Evolutionary conservation across 2,113 vertebrate genomes (phyloP).

Genomic region (Pipa parva): DNA sequence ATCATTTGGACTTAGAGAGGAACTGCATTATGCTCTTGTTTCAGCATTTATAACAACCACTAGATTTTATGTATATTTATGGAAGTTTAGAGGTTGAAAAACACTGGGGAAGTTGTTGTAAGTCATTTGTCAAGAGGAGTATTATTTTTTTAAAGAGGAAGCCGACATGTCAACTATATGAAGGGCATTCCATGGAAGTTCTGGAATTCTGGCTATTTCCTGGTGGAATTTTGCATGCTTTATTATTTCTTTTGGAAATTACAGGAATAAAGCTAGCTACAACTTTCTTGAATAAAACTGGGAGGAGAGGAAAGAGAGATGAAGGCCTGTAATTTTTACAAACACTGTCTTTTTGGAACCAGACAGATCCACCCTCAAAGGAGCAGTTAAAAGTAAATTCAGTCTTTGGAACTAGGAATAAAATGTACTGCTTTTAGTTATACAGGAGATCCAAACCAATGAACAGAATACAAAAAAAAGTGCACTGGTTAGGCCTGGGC

Average conservation of each 20-base stretch:
- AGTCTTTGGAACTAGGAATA: conserved; percentile 4
- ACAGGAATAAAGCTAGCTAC: background rate
- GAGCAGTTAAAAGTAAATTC: background rate
- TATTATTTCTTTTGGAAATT: conserved; percentile 15
- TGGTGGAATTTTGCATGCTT: conserved; percentile 10
- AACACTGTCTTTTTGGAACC: conserved; percentile 4
- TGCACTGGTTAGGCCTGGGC: too few species aligned
- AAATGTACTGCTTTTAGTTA: too few species aligned
- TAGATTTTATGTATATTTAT: too few species aligned
- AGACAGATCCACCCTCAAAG: background rate
- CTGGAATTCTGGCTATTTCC: conserved; percentile 32
- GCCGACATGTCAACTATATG: background rate
- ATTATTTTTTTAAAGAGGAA: conserved; percentile 4
- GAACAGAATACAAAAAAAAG: too few species aligned
- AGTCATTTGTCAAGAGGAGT: background rate
- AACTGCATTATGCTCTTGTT: too few species aligned
- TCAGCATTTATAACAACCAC: too few species aligned
- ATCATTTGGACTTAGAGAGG: too few species aligned
- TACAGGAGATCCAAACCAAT: too few species aligned
- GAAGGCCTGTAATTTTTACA: conserved; percentile 20
- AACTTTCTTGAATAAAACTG: background rate
- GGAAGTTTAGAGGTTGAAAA: too few species aligned
- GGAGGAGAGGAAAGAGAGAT: conserved; percentile 1
- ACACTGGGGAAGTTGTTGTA: background rate
- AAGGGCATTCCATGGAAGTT: background rate